Evolutionary conservation across 2,888 invertebrate species (phyloP), one percentile per base, ranked within the genome.

Genomic region (Conchocele bisecta): DNA sequence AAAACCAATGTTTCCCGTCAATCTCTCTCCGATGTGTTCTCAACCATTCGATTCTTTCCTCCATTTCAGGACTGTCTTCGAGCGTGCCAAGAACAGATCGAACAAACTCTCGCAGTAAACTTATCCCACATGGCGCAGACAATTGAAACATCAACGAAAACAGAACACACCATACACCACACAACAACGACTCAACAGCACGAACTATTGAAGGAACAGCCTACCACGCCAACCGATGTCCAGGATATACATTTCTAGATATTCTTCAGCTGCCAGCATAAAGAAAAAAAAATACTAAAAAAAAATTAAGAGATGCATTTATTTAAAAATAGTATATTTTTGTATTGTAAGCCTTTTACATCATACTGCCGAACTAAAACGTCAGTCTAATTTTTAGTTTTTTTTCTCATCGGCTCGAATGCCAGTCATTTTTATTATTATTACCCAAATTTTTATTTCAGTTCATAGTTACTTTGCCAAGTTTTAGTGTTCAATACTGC

Each of bases 161-260:
- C 78, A 59, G 83, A 83, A 20, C 75, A 79, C 53, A 58, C 69
- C 17, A 42, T 63, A 6, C 67, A 72, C 53, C 75, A 69, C 28
- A 50, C 44, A 28, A 63, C 33, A 41, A 53, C 65, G 17, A 60
- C 79, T 24, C 59, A 72, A 44, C 72, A 63, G 48, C 68, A 79
- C n/a, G 78, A 72, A 59, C 74, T 71, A 42, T 76, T 75, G 39
- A 81, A 85, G 63, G 85, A 85, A 57, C 91, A 92, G 84, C 93
- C 96, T 83, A 94, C 94, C 83, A 96, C 96, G 60, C 96, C 96
- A 84, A 96, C 96, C 85, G 96, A 97, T 91, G 95, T 96, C 85
- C 93, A 95, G 85, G 95, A 96, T 91, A 94, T 96, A 81, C 94
- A 95, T 91, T 96, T 95, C 92, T 95, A 71, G 48, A n/a, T n/a